Percentiles rank a stretch among this genome's conserved stretches.
Conservation (phyloP, 2,888 invertebrate species). For the Sesia apiformis region DNA sequence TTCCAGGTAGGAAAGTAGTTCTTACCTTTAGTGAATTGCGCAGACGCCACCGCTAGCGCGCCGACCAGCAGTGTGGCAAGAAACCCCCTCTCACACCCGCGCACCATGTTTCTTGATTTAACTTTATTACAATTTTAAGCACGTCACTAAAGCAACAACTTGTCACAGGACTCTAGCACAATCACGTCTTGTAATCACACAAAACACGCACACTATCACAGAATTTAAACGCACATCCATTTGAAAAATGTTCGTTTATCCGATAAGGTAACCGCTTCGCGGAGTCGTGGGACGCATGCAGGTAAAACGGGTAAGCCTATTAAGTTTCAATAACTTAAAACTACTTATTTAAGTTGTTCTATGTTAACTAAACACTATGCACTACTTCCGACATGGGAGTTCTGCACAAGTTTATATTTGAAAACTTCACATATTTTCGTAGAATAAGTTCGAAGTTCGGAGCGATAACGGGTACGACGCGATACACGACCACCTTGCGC, state of each 20-base stretch:
- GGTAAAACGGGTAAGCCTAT: conserved; percentile 68
- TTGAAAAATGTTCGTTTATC: conserved; percentile 73
- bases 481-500: conserved; percentile 56
- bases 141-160: conserved; percentile 59
- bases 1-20: conserved; percentile 45
- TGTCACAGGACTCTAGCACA: conserved; percentile 52
- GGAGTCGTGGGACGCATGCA: conserved; percentile 66
- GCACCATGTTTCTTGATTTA: conserved; percentile 48
- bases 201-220: conserved; percentile 68
- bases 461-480: conserved; percentile 42
- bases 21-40: conserved; percentile 66
- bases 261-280: conserved; percentile 65
- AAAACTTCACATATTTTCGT: conserved; percentile 71
- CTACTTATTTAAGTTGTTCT: conserved; percentile 44
- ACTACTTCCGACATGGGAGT: conserved; percentile 37
- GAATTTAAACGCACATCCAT: conserved; percentile 68
- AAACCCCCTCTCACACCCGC: conserved; percentile 52
- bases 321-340: conserved; percentile 67
- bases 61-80: conserved; percentile 50
- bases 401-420: conserved; percentile 46
- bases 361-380: conserved; percentile 43
- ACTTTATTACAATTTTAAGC: conserved; percentile 49
- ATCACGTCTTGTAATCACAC: conserved; percentile 55
- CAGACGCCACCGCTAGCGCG: conserved; percentile 53
- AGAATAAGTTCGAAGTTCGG: conserved; percentile 64